Conservation (phyloP, 2,797 vertebrate species). For the Loris lydekkerianus region DNA sequence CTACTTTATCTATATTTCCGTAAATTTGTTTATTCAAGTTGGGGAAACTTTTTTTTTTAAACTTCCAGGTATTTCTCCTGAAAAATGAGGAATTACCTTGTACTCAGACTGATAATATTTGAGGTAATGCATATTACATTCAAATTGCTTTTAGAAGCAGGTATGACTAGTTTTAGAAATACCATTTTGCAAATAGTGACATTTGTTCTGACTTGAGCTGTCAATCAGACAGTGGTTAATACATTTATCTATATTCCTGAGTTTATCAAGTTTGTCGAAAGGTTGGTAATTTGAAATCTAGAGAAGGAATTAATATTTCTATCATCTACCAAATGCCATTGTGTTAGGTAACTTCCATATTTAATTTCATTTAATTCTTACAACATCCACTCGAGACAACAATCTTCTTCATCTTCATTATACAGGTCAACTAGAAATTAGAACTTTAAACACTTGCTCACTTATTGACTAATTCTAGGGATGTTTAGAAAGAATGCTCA, state of each 20-base stretch:
- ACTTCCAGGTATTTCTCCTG: not conserved
- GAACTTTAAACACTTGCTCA: not conserved
- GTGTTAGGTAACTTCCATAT: not conserved
- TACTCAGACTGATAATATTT: not conserved
- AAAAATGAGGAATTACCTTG: not conserved
- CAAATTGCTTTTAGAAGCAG: not conserved
- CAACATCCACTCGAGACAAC: not conserved
- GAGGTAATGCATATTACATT: not conserved
- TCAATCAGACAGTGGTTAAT: not conserved
- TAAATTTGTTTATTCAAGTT: not conserved
- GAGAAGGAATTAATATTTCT: not conserved
- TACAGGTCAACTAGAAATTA: not conserved
- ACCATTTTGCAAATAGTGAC: not conserved
- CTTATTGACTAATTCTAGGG: not conserved
- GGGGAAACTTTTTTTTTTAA: not conserved
- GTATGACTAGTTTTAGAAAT: not conserved
- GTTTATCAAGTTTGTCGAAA: not conserved
- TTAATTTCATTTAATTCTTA: not conserved
- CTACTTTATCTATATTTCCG: not conserved
- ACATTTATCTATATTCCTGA: not conserved
- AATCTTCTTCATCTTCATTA: not conserved
- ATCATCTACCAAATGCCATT: not conserved
- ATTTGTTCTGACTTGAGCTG: not conserved
- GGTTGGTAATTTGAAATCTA: not conserved
- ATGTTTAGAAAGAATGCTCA: not conserved